These are phyloP conservation scores for Oreochromis grahami DNA, from an alignment of 2,797 vertebrate species.

Conservation along the genomic window DNA sequence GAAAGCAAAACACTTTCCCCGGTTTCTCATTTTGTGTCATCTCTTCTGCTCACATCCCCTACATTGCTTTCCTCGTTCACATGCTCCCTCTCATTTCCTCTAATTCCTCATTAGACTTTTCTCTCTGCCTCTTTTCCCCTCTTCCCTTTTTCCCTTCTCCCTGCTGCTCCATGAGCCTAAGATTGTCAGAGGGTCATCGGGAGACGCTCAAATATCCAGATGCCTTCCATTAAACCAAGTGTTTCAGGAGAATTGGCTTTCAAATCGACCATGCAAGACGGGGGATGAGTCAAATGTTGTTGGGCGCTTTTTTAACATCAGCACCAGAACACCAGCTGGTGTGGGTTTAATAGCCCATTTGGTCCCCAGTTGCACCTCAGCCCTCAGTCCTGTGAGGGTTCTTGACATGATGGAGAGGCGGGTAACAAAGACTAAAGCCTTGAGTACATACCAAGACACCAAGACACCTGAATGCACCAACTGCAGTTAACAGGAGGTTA, in stretches of 20 bases:
- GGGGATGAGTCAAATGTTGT: background rate
- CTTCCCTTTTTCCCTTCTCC: background rate
- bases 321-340: constrained; percentile 50
- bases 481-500: background rate
- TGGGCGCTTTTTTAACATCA: background rate
- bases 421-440: background rate
- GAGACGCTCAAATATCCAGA: constrained; percentile 41
- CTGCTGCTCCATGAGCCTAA: constrained; percentile 13
- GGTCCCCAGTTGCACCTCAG: constrained; percentile 24
- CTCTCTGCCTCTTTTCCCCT: background rate
- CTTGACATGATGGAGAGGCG: constrained; percentile 19
- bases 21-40: background rate
- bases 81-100: constrained; percentile 5
- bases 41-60: constrained; percentile 2
- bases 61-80: background rate
- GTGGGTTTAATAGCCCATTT: constrained; percentile 56
- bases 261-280: constrained; percentile 8
- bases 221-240: constrained; percentile 49
- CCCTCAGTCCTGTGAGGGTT: constrained; percentile 10
- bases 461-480: background rate
- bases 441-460: background rate
- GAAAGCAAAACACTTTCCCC: constrained; percentile 18
- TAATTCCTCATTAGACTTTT: constrained; percentile 2
- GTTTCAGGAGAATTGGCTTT: constrained; percentile 48
- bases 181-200: constrained; percentile 35